These are phyloP conservation scores for Protonibea diacanthus DNA, from an alignment of 2,797 vertebrate genomes.

Conservation along the genomic window DNA sequence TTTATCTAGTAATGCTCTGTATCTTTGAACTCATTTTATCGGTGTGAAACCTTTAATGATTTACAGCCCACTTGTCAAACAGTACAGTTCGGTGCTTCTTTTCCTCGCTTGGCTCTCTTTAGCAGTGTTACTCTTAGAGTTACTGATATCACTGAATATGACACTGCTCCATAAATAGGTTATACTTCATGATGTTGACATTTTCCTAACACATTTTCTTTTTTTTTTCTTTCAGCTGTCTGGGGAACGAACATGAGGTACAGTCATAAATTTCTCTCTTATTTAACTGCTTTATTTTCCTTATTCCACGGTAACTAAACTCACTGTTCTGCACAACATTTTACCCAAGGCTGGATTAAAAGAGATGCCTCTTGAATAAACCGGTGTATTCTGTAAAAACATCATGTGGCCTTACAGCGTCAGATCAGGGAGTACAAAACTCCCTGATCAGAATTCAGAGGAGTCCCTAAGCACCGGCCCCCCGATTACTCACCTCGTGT, in stretches of 20 bases:
- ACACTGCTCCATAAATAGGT: background rate
- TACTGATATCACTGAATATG: background rate
- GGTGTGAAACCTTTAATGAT: background rate
- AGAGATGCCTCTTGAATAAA: background rate
- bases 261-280: background rate
- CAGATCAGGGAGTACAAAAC: background rate
- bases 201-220: constrained; percentile 16
- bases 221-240: constrained; percentile 90
- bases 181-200: background rate
- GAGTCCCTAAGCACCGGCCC: background rate
- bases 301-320: background rate
- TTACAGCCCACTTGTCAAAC: background rate
- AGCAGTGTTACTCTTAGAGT: background rate
- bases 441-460: constrained; percentile 10
- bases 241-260: constrained; percentile 99
- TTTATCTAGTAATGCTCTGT: background rate
- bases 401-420: background rate
- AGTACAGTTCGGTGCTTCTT: background rate
- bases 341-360: background rate
- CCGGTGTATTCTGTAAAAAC: background rate
- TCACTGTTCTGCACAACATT: background rate
- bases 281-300: background rate
- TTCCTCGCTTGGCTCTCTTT: background rate
- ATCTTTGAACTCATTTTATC: background rate
- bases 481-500: background rate